Evolutionary conservation across 92 coral and sea anemone species (phyloP), one percentile per base, ranked within the genome.

Genomic region (Bergia puertoricense): DNA sequence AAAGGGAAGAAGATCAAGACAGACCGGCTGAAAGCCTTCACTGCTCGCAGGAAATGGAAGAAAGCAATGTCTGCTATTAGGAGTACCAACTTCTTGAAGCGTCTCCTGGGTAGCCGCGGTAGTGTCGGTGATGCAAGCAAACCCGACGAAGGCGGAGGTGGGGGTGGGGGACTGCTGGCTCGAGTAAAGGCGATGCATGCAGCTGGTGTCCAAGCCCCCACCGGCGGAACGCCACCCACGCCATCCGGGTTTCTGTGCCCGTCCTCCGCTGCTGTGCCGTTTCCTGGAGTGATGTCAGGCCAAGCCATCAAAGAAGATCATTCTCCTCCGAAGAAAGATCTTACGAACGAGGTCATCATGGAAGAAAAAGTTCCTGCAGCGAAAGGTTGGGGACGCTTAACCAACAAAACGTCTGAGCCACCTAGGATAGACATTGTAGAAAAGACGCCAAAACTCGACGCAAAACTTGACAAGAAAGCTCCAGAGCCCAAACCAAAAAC

Each of bases 1-100:
- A 95, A 92, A 44, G 98, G 95, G 66, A 97, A 97, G 85, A 94
- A 77, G 68, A 89, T 97, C 11, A 96, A 94, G 81, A 97, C 99
- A 41, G 93, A 95, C 38, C 90, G 99, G 40, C 91, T 97, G n/a
- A 97, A 97, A 76, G 97, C 99, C n/a, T 97, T 97, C 91, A 95
- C 98, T 15, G 99, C 99, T 18, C 88, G 97, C 77, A 89, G 99
- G 16, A 97, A 97, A 79, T 97, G 99, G 99, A 97, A 93, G 90
- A 93, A 96, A 74, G 99, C 99, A 1, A 92, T 97, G 75, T 96
- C 99, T 4, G 99, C 99, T 10, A 96, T 97, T 62, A 97, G 99
- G 44, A 97, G 99, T 85, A 93, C 99, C 84, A 97, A 97, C 88
- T 97, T 97, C 93, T 81, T 97, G 73, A 97, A 96, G 87, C 96